Percentiles rank a stretch among this genome's conserved stretches.
Conservation (phyloP, 2,113 vertebrate species). For the Emydura subglobosa region DNA sequence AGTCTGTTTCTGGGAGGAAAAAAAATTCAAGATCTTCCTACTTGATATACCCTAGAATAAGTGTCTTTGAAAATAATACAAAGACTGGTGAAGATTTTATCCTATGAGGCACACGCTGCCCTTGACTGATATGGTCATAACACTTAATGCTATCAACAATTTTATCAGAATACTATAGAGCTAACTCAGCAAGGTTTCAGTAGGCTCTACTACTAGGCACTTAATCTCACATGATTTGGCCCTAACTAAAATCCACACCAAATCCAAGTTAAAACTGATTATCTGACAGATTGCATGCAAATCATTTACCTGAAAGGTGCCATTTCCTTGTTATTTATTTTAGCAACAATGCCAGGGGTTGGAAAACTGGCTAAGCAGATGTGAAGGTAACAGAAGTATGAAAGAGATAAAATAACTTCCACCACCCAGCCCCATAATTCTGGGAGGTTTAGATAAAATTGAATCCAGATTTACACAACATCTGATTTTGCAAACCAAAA, state of each 20-base stretch:
- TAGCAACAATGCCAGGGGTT: not conserved
- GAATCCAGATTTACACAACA: not conserved
- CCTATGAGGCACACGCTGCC: not conserved
- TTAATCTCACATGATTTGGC: not conserved
- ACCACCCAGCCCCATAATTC: no score
- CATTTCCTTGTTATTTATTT: not conserved
- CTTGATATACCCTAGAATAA: not conserved
- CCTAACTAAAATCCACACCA: not conserved
- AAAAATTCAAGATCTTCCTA: not conserved
- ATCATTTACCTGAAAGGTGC: not conserved
- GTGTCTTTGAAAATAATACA: not conserved
- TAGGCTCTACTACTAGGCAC: not conserved
- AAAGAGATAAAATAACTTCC: not conserved
- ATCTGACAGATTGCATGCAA: not conserved
- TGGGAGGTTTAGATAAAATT: not conserved
- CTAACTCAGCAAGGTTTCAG: not conserved
- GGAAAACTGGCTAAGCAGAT: not conserved
- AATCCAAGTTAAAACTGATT: not conserved
- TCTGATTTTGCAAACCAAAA: not conserved
- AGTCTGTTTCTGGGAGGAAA: not conserved
- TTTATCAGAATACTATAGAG: not conserved
- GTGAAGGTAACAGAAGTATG: not conserved
- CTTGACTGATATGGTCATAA: not conserved
- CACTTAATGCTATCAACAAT: not conserved
- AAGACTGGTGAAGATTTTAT: not conserved